Evolutionary conservation across 2,888 invertebrate species (phyloP).

Genomic region (Sepioteuthis lessoniana): DNA sequence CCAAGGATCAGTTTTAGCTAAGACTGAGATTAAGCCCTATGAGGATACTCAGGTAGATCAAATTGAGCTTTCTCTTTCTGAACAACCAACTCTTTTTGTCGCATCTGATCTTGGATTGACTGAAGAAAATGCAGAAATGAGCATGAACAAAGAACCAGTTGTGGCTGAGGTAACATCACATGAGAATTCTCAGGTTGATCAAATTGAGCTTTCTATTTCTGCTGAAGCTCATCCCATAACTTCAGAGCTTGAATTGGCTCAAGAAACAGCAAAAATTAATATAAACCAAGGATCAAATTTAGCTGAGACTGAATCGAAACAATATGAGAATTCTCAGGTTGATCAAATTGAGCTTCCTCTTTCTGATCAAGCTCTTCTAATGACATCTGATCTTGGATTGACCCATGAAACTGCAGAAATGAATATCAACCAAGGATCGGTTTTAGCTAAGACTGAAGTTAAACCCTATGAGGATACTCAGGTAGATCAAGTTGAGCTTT

Average conservation of each 20-base stretch:
- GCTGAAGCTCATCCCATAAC: neutral
- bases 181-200: neutral
- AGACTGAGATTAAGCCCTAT: too few relatives aligned
- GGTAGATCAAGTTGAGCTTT: neutral
- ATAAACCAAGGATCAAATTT: neutral
- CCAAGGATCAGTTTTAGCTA: neutral
- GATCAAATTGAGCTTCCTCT: neutral
- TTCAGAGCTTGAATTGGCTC: neutral
- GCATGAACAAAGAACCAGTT: too few relatives aligned
- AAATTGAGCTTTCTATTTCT: neutral
- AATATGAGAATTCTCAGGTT: neutral
- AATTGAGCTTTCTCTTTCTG: neutral
- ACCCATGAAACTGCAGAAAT: neutral
- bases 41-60: neutral
- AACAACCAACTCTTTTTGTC: neutral
- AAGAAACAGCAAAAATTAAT: neutral
- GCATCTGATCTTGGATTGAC: neutral
- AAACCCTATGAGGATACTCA: neutral
- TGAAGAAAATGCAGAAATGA: too few relatives aligned
- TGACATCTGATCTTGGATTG: neutral
- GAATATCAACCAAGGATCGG: neutral
- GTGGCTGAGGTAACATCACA: too few relatives aligned
- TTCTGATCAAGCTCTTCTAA: neutral
- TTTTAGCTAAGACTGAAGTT: neutral
- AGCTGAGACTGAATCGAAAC: too few relatives aligned